Evolutionary conservation across 2,113 vertebrate species (phyloP).

Genomic region (Neoarius graeffei): DNA sequence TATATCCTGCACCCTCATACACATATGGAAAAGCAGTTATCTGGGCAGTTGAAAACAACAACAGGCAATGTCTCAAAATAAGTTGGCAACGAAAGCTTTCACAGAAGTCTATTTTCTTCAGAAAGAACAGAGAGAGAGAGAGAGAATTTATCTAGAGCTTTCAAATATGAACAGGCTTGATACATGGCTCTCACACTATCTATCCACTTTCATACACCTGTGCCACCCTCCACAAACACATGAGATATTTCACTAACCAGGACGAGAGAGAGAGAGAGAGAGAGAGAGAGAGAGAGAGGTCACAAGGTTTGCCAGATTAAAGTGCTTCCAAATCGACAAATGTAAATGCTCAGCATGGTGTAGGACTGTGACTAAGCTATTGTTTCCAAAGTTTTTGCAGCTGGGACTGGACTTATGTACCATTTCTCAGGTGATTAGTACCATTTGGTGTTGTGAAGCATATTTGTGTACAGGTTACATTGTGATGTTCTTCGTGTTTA

Average conservation of each 20-base stretch:
- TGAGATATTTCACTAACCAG: constrained; percentile 65
- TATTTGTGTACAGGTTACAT: not conserved
- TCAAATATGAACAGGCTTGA: constrained; percentile 8
- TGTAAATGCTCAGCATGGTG: constrained; percentile 13
- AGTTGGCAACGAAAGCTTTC: not conserved
- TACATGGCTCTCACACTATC: constrained; percentile 44
- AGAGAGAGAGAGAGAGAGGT: constrained; percentile 14
- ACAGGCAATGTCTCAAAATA: constrained; percentile 11
- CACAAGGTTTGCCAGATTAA: constrained; percentile 40
- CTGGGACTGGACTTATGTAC: constrained; percentile 6
- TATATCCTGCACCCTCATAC: constrained; percentile 9
- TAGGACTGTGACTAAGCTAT: constrained; percentile 13
- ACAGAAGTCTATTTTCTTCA: not conserved
- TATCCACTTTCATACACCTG: constrained; percentile 63
- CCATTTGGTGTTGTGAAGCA: not conserved
- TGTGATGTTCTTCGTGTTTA: not conserved
- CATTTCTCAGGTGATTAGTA: not conserved
- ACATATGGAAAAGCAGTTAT: constrained; percentile 1
- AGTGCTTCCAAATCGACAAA: constrained; percentile 10
- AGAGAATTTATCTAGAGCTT: constrained; percentile 31
- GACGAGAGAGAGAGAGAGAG: constrained; percentile 14
- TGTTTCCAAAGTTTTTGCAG: constrained; percentile 19
- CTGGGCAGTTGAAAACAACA: not conserved
- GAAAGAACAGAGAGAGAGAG: not conserved
- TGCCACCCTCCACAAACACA: constrained; percentile 65